Evolutionary conservation across 2,797 vertebrate genomes (phyloP), one percentile per base, ranked within the genome.

Genomic region (Pitangus sulphuratus): DNA sequence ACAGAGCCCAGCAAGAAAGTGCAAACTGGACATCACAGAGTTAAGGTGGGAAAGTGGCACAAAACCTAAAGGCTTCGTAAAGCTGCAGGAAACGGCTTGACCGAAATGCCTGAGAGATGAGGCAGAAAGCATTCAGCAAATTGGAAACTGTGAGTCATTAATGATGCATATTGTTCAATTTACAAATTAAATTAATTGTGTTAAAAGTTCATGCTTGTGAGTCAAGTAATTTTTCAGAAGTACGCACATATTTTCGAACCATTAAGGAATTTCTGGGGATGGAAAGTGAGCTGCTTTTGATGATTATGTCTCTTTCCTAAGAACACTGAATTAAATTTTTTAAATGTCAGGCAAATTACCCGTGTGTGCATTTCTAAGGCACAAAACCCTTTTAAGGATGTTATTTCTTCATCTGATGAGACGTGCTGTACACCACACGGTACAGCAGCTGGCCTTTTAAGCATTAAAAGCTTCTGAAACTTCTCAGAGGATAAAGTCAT

Each of bases 321-420:
- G 82, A 96, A 93, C 84, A 51, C 56, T 92, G 95, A 96, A 97
- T 97, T 97, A 96, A 95, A 74, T 92, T 95, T 96, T 93, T 94
- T 3, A 95, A 97, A 95, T 97, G 95, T 90, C 96, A 95, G 66
- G 90, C 50, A 95, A 96, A 97, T 96, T 95, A 95, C 88, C 84
- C 70, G 0, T 87, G 88, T 94, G 88, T 77, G 48, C 60, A 48
- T 93, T 93, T 95, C 87, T 92, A 79, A 95, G 76, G 54, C 80
- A 94, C 71, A 91, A 92, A 94, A 94, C 40, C 64, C 86, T 93
- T 96, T 90, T 44, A 95, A 81, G 65, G 58, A 72, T 88, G 87
- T 86, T 93, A 89, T 96, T 96, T 92, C 81, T 95, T 92, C 84
- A 20, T 93, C 58, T 82, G 56, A 26, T 86, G 51, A 88, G 65